These are phyloP conservation scores for Lasioglossum malachurum DNA, from an alignment of 2,888 invertebrate species.

Conservation along the genomic window DNA sequence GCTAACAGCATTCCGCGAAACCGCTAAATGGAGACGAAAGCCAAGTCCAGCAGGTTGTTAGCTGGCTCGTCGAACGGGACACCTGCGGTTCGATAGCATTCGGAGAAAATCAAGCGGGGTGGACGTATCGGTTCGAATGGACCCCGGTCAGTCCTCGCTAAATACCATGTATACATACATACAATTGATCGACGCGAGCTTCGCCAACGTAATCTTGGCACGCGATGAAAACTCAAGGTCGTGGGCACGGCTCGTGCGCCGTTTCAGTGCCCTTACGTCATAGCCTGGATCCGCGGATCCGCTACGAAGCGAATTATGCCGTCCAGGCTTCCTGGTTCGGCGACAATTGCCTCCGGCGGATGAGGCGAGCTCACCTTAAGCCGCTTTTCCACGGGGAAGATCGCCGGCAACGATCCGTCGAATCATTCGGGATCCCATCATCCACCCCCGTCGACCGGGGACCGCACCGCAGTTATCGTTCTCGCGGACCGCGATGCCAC, in stretches of 20 bases:
- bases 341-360: conserved; percentile 32
- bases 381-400: background rate
- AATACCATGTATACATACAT: conserved; percentile 26
- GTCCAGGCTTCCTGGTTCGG: conserved; percentile 21
- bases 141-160: background rate
- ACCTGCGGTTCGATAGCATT: conserved; percentile 17
- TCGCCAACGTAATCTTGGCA: conserved; percentile 77
- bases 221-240: conserved; percentile 80
- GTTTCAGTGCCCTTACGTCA: conserved; percentile 63
- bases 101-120: conserved; percentile 1
- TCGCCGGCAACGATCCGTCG: background rate
- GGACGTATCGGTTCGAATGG: background rate
- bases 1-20: background rate
- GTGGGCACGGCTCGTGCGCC: conserved; percentile 60
- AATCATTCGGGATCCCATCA: background rate
- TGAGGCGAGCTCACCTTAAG: background rate
- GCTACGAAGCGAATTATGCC: conserved; percentile 23
- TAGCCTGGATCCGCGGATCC: conserved; percentile 41
- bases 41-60: background rate
- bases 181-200: conserved; percentile 66
- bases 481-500: background rate
- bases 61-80: conserved; percentile 19
- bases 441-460: background rate
- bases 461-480: background rate
- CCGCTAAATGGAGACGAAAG: background rate